These are phyloP conservation scores for Electrophaes corylata DNA, from an alignment of 2,888 invertebrate species.

Conservation along the genomic window DNA sequence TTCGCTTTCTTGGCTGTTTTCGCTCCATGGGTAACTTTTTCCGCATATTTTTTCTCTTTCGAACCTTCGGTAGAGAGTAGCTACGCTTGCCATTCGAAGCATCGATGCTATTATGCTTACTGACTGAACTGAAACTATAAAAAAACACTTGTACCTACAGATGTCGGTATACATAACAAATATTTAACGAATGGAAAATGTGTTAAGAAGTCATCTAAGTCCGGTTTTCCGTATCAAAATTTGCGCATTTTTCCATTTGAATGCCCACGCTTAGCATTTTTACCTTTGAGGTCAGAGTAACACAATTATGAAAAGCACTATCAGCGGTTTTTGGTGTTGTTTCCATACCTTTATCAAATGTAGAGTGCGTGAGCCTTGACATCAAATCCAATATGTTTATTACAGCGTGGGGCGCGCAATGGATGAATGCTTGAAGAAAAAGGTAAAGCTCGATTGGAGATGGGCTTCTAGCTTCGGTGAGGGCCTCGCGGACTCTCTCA, in stretches of 20 bases:
- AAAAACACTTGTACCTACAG: background rate
- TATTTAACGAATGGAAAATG: background rate
- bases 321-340: background rate
- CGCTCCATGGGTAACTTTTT: constrained; percentile 89
- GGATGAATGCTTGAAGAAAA: constrained; percentile 91
- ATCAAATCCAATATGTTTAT: constrained; percentile 83
- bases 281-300: background rate
- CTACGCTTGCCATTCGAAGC: constrained; percentile 88
- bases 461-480: constrained; percentile 84
- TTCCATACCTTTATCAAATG: constrained; percentile 86
- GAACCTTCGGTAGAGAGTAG: constrained; percentile 89
- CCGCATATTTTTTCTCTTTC: constrained; percentile 91
- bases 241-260: background rate
- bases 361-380: constrained; percentile 81
- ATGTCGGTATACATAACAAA: background rate
- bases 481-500: constrained; percentile 84
- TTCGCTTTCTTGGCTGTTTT: constrained; percentile 54
- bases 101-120: constrained; percentile 87
- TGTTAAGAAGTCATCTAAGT: background rate
- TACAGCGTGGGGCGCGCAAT: constrained; percentile 89
- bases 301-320: background rate
- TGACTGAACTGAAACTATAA: constrained; percentile 86
- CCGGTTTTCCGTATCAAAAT: background rate
- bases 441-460: constrained; percentile 90
- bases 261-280: background rate